Conservation (phyloP, 2,797 vertebrate genomes). For the Knipowitschia caucasica region DNA sequence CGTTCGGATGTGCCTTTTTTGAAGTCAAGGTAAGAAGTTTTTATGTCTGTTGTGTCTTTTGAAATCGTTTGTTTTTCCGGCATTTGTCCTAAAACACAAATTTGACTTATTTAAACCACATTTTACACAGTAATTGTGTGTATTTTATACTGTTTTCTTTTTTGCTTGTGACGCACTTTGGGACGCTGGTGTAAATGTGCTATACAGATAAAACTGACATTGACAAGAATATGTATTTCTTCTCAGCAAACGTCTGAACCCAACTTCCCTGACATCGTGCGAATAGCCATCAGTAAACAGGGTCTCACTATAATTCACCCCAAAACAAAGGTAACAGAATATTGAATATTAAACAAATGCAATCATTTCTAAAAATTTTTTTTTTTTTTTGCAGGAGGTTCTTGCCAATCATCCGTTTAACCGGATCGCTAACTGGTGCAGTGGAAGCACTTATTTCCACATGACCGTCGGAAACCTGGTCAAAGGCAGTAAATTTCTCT, state of each 20-base stretch:
- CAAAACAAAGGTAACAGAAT: constrained; percentile 91
- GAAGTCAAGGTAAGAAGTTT: constrained; percentile 95
- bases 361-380: background rate
- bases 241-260: constrained; percentile 91
- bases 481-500: constrained; percentile 87
- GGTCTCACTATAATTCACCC: constrained; percentile 89
- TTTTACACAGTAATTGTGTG: too few relatives aligned
- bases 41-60: too few relatives aligned
- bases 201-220: too few relatives aligned
- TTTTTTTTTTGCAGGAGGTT: constrained; percentile 76
- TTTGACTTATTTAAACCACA: too few relatives aligned
- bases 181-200: too few relatives aligned
- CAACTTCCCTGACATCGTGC: constrained; percentile 86
- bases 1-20: constrained; percentile 95
- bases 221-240: too few relatives aligned
- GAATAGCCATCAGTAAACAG: constrained; percentile 90
- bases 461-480: constrained; percentile 90
- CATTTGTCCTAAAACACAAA: too few relatives aligned
- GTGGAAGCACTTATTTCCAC: constrained; percentile 97
- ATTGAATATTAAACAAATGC: background rate
- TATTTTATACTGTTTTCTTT: too few relatives aligned
- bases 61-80: too few relatives aligned
- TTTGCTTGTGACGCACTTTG: too few relatives aligned
- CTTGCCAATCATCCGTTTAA: constrained; percentile 86
- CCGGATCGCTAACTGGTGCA: constrained; percentile 94